Conservation (phyloP, 2,797 vertebrate species). For the Syngnathus acus region DNA sequence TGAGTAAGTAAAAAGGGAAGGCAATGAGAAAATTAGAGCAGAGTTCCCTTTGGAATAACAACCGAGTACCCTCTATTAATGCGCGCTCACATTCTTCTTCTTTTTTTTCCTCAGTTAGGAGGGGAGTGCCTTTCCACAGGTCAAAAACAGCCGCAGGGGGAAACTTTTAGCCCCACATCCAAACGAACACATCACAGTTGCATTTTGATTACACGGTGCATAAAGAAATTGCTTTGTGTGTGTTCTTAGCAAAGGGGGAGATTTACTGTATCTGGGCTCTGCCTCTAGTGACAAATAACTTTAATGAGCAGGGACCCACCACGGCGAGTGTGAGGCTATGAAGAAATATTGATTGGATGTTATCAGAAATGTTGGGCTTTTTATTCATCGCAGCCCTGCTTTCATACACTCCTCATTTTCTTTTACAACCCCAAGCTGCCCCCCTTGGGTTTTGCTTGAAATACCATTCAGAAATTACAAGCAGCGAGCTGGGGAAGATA, state of each 20-base stretch:
- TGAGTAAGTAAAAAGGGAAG: conserved; percentile 40
- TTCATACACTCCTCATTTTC: neutral
- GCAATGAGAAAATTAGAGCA: conserved; percentile 43
- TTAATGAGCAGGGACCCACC: conserved; percentile 26
- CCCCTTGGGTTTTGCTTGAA: neutral
- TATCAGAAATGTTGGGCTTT: conserved; percentile 15
- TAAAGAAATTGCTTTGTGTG: conserved; percentile 8
- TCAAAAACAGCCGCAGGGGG: conserved; percentile 16
- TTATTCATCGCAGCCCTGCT: conserved; percentile 4
- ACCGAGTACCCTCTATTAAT: conserved; percentile 25
- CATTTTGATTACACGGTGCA: conserved; percentile 8
- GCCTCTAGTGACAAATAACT: conserved; percentile 13
- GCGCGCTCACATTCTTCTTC: conserved; percentile 7
- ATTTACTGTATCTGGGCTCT: conserved; percentile 8
- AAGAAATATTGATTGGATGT: conserved; percentile 22
- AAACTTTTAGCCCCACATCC: neutral
- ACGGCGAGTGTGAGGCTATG: conserved; percentile 10
- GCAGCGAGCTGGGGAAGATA: neutral
- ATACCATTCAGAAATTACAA: conserved; percentile 4
- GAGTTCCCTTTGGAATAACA: conserved; percentile 35
- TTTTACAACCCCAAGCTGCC: neutral
- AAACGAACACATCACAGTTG: conserved; percentile 3
- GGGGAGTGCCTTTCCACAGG: conserved; percentile 14
- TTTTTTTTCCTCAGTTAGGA: conserved; percentile 9
- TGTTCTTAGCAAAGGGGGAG: conserved; percentile 3